phyloP scores from a whole-genome alignment of 2,888 invertebrate genomes.

The Ceratothoa steindachneri region DNA sequence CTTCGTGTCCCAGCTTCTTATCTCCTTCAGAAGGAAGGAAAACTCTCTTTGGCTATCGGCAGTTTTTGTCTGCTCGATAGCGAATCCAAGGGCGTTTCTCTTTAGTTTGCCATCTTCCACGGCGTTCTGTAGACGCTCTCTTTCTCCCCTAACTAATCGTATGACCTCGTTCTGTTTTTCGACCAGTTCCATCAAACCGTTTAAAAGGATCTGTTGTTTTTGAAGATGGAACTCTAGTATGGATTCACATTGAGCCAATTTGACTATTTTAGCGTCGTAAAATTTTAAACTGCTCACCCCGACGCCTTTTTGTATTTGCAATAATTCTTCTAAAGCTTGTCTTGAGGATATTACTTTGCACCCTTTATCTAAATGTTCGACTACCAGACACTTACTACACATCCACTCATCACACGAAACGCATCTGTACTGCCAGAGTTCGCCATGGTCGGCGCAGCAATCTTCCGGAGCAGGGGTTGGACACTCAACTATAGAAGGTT shows the following conservation, averaged over 20 bases:
- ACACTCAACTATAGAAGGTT: slow-evolving; percentile 14
- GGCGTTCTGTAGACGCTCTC: slow-evolving; percentile 13
- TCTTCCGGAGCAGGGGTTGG: slow-evolving; percentile 17
- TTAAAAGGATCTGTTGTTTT: slow-evolving; percentile 19
- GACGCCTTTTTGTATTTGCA: background rate
- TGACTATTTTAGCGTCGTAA: slow-evolving; percentile 16
- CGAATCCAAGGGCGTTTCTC: slow-evolving; percentile 14
- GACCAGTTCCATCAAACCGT: slow-evolving; percentile 18
- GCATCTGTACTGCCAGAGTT: slow-evolving; percentile 26
- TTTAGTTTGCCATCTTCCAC: slow-evolving; percentile 19
- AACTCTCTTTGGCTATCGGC: slow-evolving; percentile 17
- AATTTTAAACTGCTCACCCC: background rate
- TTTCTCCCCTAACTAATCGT: slow-evolving; percentile 15
- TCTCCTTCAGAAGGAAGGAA: slow-evolving; percentile 15
- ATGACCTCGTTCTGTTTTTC: slow-evolving; percentile 19
- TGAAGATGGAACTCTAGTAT: slow-evolving; percentile 20
- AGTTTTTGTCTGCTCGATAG: background rate
- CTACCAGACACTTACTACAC: slow-evolving; percentile 21
- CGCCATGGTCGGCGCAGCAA: slow-evolving; percentile 18
- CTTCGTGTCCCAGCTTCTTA: slow-evolving; percentile 12
- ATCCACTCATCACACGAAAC: slow-evolving; percentile 24
- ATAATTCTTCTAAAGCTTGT: slow-evolving; percentile 22
- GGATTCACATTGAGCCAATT: slow-evolving; percentile 17
- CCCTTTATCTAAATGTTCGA: slow-evolving; percentile 19
- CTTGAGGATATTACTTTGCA: slow-evolving; percentile 22